Conservation (phyloP, 2,888 invertebrate species). For the Drosophila nigritarsus region DNA sequence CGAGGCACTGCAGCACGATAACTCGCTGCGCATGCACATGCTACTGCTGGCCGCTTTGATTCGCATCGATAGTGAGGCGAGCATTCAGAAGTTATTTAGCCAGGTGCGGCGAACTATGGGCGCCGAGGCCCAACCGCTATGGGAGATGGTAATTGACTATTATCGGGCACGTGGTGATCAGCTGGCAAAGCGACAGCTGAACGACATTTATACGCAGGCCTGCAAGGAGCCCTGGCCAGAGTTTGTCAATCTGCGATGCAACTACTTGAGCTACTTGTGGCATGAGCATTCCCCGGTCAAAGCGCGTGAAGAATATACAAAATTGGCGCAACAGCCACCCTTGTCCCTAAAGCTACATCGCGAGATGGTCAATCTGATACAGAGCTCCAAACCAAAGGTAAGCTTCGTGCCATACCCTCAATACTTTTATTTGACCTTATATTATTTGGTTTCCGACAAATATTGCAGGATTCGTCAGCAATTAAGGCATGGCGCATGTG, state of each 20-base stretch:
- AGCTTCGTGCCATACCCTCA: neutral
- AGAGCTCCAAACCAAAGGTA: conserved; percentile 54
- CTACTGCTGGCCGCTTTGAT: conserved; percentile 85
- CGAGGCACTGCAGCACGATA: conserved; percentile 85
- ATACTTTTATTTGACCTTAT: neutral
- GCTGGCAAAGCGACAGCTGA: conserved; percentile 62
- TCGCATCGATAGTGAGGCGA: conserved; percentile 83
- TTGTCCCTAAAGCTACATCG: conserved; percentile 87
- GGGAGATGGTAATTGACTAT: conserved; percentile 78
- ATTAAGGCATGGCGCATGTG: conserved; percentile 87
- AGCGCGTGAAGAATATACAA: conserved; percentile 88
- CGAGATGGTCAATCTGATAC: conserved; percentile 87
- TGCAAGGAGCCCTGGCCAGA: conserved; percentile 66
- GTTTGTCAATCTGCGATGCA: conserved; percentile 75
- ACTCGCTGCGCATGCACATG: conserved; percentile 84
- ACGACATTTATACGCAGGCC: conserved; percentile 75
- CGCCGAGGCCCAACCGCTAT: conserved; percentile 67
- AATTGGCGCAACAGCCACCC: conserved; percentile 87
- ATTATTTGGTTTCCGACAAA: conserved; percentile 72
- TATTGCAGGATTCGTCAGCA: conserved; percentile 80
- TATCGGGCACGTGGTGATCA: conserved; percentile 74
- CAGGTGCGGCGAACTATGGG: conserved; percentile 80
- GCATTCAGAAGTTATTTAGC: conserved; percentile 84
- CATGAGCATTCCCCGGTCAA: conserved; percentile 84
- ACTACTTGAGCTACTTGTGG: conserved; percentile 73